phyloP scores from a whole-genome alignment of 2,888 invertebrate genomes.

The Dascillus cervinus region DNA sequence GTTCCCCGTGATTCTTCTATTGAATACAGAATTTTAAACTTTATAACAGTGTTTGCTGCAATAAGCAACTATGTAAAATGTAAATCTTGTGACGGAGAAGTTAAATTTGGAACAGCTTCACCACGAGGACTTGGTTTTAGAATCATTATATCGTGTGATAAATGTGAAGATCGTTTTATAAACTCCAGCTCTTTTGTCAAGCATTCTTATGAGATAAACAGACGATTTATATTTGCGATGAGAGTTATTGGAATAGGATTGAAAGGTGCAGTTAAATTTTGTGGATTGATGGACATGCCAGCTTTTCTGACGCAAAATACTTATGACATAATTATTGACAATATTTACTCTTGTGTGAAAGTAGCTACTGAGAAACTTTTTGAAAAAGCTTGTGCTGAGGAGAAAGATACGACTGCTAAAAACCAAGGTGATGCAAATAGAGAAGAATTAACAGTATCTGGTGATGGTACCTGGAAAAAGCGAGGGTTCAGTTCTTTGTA shows the following conservation, averaged over 20 bases:
- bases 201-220: slow-evolving; percentile 14
- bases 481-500: slow-evolving; percentile 12
- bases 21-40: slow-evolving; percentile 12
- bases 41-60: slow-evolving; percentile 12
- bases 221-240: slow-evolving; percentile 15
- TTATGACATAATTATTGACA: slow-evolving; percentile 7
- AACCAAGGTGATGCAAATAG: neutral
- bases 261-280: slow-evolving; percentile 11
- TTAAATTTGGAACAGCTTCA: slow-evolving; percentile 8
- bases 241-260: slow-evolving; percentile 14
- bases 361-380: slow-evolving; percentile 6
- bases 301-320: slow-evolving; percentile 7
- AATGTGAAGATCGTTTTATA: slow-evolving; percentile 4
- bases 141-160: slow-evolving; percentile 10
- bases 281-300: slow-evolving; percentile 19
- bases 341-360: slow-evolving; percentile 7
- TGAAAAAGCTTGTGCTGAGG: slow-evolving; percentile 9
- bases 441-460: slow-evolving; percentile 7
- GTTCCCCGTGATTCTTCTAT: slow-evolving; percentile 9
- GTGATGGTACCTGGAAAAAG: slow-evolving; percentile 8
- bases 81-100: slow-evolving; percentile 10
- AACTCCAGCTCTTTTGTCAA: slow-evolving; percentile 7
- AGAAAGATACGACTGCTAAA: slow-evolving; percentile 7
- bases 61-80: slow-evolving; percentile 9
- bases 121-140: slow-evolving; percentile 11